Conservation (phyloP, 2,113 vertebrate genomes). For the Osmerus mordax region DNA sequence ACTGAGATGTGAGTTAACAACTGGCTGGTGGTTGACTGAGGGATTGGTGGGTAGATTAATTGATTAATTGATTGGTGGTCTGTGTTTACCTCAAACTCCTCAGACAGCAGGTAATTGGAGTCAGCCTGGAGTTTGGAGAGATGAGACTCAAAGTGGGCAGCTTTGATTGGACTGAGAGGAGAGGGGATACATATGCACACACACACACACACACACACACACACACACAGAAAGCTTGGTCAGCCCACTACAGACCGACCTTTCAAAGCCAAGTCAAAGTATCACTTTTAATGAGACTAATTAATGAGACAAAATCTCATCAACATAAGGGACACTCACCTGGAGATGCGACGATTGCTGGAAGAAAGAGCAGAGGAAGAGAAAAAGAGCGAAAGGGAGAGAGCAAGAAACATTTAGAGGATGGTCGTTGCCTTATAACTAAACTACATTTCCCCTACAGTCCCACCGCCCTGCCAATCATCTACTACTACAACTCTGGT, state of each 20-base stretch:
- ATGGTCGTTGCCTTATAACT: neutral
- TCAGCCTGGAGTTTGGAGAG: constrained; percentile 91
- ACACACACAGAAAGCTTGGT: neutral
- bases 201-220: neutral
- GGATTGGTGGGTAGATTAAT: too few relatives aligned
- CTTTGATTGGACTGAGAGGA: constrained; percentile 80
- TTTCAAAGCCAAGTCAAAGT: neutral
- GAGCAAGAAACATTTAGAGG: neutral
- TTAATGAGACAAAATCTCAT: neutral
- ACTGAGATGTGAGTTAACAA: neutral
- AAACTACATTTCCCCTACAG: too few relatives aligned
- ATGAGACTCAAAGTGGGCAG: constrained; percentile 85
- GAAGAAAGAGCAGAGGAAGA: constrained; percentile 46
- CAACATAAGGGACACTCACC: constrained; percentile 66
- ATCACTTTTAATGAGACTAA: neutral
- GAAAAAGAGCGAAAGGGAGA: neutral
- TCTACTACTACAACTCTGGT: too few relatives aligned
- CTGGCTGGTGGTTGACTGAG: too few relatives aligned
- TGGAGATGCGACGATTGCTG: constrained; percentile 83
- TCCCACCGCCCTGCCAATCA: neutral
- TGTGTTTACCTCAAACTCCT: constrained; percentile 89
- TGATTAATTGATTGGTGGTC: too few relatives aligned
- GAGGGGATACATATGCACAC: neutral
- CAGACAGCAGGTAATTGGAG: constrained; percentile 92
- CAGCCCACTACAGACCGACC: neutral